Evolutionary conservation across 2,888 invertebrate species (phyloP).

Genomic region (Dolichomitus sp.): DNA sequence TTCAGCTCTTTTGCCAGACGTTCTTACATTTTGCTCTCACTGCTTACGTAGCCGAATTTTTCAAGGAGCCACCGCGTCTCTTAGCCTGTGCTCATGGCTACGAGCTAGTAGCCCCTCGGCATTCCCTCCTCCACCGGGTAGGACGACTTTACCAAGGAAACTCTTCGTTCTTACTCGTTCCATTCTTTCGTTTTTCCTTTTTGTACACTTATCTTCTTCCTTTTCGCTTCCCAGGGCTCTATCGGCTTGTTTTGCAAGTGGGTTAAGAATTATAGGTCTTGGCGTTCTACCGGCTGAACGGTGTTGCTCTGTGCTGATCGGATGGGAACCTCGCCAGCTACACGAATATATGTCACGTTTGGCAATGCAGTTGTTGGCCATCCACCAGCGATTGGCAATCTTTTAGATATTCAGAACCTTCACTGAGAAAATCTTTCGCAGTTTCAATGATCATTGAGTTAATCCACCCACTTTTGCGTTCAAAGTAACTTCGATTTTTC

Average conservation of each 20-base stretch:
- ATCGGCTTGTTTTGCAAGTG: constrained; percentile 65
- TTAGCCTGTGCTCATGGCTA: constrained; percentile 26
- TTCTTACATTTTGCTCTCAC: constrained; percentile 58
- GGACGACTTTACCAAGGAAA: constrained; percentile 52
- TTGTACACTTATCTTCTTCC: constrained; percentile 41
- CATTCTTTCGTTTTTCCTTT: constrained; percentile 20
- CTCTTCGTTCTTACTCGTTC: background rate
- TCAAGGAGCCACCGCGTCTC: constrained; percentile 60
- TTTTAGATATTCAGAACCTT: background rate
- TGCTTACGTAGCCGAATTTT: constrained; percentile 70
- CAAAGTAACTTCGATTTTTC: background rate
- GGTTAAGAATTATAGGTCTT: constrained; percentile 67
- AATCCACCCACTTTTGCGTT: background rate
- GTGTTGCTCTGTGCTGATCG: constrained; percentile 38
- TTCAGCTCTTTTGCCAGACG: constrained; percentile 47
- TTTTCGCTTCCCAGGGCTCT: constrained; percentile 30
- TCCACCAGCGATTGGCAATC: background rate
- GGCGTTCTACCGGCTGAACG: constrained; percentile 39
- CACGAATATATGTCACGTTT: background rate
- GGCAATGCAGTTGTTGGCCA: background rate
- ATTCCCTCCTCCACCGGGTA: constrained; percentile 31
- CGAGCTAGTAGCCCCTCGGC: constrained; percentile 23
- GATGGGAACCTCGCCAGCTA: constrained; percentile 64
- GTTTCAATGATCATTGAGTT: background rate
- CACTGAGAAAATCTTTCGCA: background rate